Evolutionary conservation across 2,888 invertebrate genomes (phyloP), one percentile per base, ranked within the genome.

Genomic region (Drosophila nigricruria): DNA sequence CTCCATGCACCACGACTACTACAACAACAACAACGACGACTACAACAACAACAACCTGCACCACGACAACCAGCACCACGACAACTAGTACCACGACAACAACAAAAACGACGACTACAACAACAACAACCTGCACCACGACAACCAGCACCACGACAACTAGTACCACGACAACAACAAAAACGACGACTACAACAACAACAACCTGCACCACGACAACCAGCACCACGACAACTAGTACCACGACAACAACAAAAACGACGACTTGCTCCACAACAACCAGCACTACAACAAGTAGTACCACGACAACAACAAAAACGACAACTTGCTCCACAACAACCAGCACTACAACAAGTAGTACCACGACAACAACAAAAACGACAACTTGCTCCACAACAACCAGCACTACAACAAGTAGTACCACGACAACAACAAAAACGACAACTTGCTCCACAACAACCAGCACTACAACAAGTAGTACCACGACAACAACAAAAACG

Each of bases 371-470:
- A 5, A 52, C 60, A 0, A 63, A 54, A 3, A 56, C 68, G 0
- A 63, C 63, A 20, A 36, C 68, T 1, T 30, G 50, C 1, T 53
- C 45, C 5, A 58, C 69, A 0, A 69, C 63, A 3, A 54, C 53
- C 3, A 8, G 38, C 38, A 38, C n/a, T n/a, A 38, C 38, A 0
- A 42, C 52, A 1, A 61, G 45, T 0, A 65, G 25, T 0, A 56
- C 54, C 3, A 61, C 60, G 0, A 56, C 54, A 6, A 69, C 56
- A 8, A 38, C 0, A 43, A 53, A 0, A 60, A 45, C 47, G 9
- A 60, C 47, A 0, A 70, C 67, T 0, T 56, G 62, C 0, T 63
- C 69, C 0, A 65, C 72, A 0, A 62, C 72, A 0, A 63, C 69
- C 0, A 58, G 64, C 0, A 58, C 67, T 0, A 59, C 70, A 0